Base-by-base conservation (phyloP, 2,888 invertebrate genomes). In the Meiosimyza platycephala region DNA sequence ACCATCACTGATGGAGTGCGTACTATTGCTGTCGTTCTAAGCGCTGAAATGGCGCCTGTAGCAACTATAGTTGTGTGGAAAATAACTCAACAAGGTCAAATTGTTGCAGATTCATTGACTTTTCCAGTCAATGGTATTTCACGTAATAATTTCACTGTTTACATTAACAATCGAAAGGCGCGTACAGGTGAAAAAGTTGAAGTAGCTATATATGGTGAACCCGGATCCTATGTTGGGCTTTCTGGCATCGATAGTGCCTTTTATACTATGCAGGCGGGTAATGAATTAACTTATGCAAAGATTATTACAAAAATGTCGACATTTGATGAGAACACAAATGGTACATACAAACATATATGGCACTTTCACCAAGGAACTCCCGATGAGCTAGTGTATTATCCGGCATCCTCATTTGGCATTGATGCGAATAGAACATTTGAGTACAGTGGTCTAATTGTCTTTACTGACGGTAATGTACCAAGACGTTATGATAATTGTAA, bases 61-160 rank as follows among this genome's bases (percentile, higher is more conserved):
- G 93, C 97, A 15, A 96, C 97, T 0, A 91, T 96, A 51, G 91
- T 97, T 22, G 95, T 95, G 65, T 98, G 97, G 91, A 92, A 94
- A 85, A 91, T 96, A 1, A 93, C 93, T 6, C 91, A 91, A 15
- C 92, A 93, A 79, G 96, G 95, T 0, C 94, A 94, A 81, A 93
- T 98, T 65, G 91, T 97, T 0, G 95, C 95, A 0, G 98, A 98
- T 88, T 95, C 96, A 73, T 89, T 98, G 73, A 97, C 97, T n/a
- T 97, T 98, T 89, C 96, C 97, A 0, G 97, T 98, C 40, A 96
- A 98, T 88, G 97, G 97, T 74, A 95, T 98, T 78, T 95, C 96
- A 1, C 88, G 96, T 74, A 97, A 98, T 85, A 96, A 97, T 84
- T 95, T 95, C 85, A 93, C 94, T 0, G 92, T 96, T 13, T 91